phyloP scores from a whole-genome alignment of 2,888 invertebrate genomes.

The Campopleginae sp. region DNA sequence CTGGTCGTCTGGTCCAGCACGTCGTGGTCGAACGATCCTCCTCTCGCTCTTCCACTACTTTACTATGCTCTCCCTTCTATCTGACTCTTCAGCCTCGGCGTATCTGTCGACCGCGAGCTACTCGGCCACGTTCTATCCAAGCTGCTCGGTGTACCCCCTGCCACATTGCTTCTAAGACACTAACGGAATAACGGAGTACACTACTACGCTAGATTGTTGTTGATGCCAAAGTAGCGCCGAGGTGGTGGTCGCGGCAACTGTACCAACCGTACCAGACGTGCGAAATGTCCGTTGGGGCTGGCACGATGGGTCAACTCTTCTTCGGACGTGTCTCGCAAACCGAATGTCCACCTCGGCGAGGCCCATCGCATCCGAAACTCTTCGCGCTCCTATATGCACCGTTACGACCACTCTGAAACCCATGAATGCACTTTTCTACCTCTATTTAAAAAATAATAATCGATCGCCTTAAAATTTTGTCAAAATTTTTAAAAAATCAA shows the following conservation, averaged over 20 bases:
- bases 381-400: slow-evolving; percentile 8
- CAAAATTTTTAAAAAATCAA: too few species aligned
- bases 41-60: slow-evolving; percentile 29
- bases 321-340: slow-evolving; percentile 83
- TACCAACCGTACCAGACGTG: slow-evolving; percentile 53
- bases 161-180: slow-evolving; percentile 78
- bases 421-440: slow-evolving; percentile 71
- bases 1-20: slow-evolving; percentile 55
- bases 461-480: slow-evolving; percentile 38
- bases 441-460: slow-evolving; percentile 57
- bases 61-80: slow-evolving; percentile 37
- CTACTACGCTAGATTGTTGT: slow-evolving; percentile 83
- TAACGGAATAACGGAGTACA: slow-evolving; percentile 82
- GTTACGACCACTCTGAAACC: slow-evolving; percentile 70
- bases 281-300: slow-evolving; percentile 63
- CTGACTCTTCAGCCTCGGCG: slow-evolving; percentile 59
- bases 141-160: slow-evolving; percentile 49
- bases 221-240: slow-evolving; percentile 83
- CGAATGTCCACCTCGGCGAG: slow-evolving; percentile 73
- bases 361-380: slow-evolving; percentile 60
- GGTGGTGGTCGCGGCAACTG: slow-evolving; percentile 61
- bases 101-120: slow-evolving; percentile 60
- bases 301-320: slow-evolving; percentile 65
- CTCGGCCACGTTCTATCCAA: slow-evolving; percentile 43
- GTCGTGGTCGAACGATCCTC: slow-evolving; percentile 56